Evolutionary conservation across 2,113 vertebrate genomes (phyloP).

Genomic region (Fulmarus glacialis): DNA sequence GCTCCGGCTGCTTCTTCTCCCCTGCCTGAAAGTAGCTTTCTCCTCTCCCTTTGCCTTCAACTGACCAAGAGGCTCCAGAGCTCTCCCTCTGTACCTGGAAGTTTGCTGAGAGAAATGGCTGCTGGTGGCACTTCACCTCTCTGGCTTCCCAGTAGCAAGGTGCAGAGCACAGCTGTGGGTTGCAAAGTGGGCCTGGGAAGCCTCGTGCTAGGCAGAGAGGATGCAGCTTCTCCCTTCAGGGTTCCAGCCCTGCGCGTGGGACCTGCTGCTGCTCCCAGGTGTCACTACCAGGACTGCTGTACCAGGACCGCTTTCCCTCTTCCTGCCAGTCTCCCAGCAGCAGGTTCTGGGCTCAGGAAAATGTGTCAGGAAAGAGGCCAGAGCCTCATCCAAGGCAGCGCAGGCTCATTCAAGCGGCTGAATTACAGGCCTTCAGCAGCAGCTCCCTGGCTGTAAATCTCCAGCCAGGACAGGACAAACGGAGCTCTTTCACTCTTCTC

Average conservation of each 20-base stretch:
- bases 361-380: background rate
- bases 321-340: background rate
- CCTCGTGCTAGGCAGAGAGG: background rate
- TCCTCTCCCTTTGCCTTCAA: background rate
- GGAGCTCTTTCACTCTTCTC: background rate
- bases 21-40: background rate
- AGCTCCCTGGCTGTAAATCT: constrained; percentile 17
- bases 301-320: background rate
- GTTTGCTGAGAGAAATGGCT: background rate
- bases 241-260: background rate
- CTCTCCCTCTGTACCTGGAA: background rate
- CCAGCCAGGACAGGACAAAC: background rate
- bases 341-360: constrained; percentile 1
- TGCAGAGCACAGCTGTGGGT: background rate
- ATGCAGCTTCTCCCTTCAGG: background rate
- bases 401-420: constrained; percentile 20
- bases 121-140: background rate
- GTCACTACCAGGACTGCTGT: background rate
- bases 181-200: background rate
- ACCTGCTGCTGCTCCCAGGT: background rate
- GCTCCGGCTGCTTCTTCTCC: background rate
- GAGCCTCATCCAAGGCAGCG: background rate
- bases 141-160: background rate
- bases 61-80: background rate
- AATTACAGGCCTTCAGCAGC: constrained; percentile 37